Conservation (phyloP, 1,140 invertebrate genomes). For the Arion vulgaris region DNA sequence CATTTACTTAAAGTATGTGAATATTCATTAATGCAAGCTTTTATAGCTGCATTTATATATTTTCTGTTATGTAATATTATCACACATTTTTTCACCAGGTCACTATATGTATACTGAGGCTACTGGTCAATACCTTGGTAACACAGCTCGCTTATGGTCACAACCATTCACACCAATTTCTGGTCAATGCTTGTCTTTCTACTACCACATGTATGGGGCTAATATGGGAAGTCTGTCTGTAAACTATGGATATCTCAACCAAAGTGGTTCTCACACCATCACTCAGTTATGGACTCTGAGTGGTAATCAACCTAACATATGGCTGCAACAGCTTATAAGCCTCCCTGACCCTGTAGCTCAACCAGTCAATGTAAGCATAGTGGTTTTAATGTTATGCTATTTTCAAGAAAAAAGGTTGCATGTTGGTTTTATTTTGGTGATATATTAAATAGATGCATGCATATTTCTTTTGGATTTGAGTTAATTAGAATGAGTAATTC, state of each 20-base stretch:
- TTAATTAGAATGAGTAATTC: too few species aligned
- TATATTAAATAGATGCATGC: too few species aligned
- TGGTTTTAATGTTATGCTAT: background rate
- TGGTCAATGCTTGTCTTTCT: conserved; percentile 75
- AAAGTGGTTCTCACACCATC: conserved; percentile 18
- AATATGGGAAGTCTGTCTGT: conserved; percentile 58
- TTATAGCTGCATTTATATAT: too few species aligned
- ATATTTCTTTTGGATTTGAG: too few species aligned
- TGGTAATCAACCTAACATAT: conserved; percentile 57
- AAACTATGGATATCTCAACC: conserved; percentile 22
- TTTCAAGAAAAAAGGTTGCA: background rate
- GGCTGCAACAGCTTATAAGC: conserved; percentile 40
- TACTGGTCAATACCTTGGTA: conserved; percentile 43
- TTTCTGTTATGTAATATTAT: too few species aligned
- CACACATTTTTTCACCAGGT: conserved; percentile 42
- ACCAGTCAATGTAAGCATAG: conserved; percentile 20
- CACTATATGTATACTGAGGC: conserved; percentile 67
- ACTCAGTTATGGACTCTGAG: conserved; percentile 51
- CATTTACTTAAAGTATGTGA: too few species aligned
- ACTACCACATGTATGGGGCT: conserved; percentile 84
- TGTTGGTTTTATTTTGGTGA: too few species aligned
- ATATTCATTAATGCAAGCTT: too few species aligned
- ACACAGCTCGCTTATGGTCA: conserved; percentile 58
- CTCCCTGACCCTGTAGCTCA: background rate
- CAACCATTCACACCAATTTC: conserved; percentile 44